Evolutionary conservation across 2,797 vertebrate species (phyloP).

Genomic region (Pogoniulus pusillus): DNA sequence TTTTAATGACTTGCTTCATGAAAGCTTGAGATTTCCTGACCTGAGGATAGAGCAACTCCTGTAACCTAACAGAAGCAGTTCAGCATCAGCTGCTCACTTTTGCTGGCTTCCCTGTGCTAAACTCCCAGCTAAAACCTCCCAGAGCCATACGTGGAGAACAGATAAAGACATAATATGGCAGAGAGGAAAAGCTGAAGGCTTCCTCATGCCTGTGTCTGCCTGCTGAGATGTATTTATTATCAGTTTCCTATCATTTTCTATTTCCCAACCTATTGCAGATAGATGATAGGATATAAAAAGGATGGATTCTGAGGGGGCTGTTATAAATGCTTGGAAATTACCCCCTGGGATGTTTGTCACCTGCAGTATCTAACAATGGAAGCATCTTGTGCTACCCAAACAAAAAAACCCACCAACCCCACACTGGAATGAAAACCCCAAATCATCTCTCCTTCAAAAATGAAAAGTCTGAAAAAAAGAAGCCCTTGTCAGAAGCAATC

Average conservation of each 20-base stretch:
- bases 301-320: not conserved
- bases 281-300: slow-evolving; percentile 45
- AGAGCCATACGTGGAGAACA: slow-evolving; percentile 4
- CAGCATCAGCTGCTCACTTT: not conserved
- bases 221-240: slow-evolving; percentile 55
- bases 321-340: slow-evolving; percentile 59
- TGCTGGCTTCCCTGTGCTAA: slow-evolving; percentile 23
- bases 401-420: no score
- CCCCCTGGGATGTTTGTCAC: slow-evolving; percentile 48
- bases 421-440: no score
- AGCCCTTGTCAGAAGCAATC: slow-evolving; percentile 45
- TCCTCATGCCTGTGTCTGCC: not conserved
- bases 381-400: not conserved
- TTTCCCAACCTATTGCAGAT: slow-evolving; percentile 45
- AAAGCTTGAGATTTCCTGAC: slow-evolving; percentile 9
- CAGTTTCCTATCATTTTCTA: slow-evolving; percentile 52
- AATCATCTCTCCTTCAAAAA: slow-evolving; percentile 20
- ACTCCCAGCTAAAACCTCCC: slow-evolving; percentile 18
- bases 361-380: slow-evolving; percentile 55
- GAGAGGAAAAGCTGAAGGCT: slow-evolving; percentile 37
- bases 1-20: not conserved
- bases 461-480: slow-evolving; percentile 3
- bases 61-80: not conserved
- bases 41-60: not conserved
- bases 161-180: slow-evolving; percentile 25